Evolutionary conservation across 2,888 invertebrate species (phyloP).

Genomic region (Lasius platythorax): DNA sequence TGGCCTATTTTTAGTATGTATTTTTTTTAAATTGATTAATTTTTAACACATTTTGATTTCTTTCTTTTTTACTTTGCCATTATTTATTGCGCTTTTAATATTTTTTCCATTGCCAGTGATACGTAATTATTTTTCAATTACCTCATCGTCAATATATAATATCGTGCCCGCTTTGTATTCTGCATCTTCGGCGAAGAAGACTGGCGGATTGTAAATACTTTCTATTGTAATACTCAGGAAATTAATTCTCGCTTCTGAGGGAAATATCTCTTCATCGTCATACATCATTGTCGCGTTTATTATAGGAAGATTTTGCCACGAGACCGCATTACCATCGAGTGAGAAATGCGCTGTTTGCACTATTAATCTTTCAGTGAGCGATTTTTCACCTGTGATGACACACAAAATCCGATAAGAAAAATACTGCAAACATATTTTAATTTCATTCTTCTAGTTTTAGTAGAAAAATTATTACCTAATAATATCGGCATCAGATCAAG

Average conservation of each 20-base stretch:
- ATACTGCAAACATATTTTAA: background rate
- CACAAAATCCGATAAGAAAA: background rate
- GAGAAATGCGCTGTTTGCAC: slow-evolving; percentile 70
- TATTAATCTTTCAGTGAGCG: slow-evolving; percentile 71
- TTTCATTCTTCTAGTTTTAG: background rate
- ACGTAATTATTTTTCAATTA: slow-evolving; percentile 46
- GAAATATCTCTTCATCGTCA: slow-evolving; percentile 56
- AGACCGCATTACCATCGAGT: slow-evolving; percentile 58
- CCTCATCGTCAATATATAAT: slow-evolving; percentile 68
- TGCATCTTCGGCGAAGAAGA: slow-evolving; percentile 65
- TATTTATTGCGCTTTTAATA: background rate
- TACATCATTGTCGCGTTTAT: slow-evolving; percentile 68
- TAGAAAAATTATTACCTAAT: slow-evolving; percentile 69
- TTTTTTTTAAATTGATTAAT: background rate
- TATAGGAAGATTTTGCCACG: slow-evolving; percentile 78
- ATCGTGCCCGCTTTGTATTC: slow-evolving; percentile 77
- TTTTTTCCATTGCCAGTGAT: background rate
- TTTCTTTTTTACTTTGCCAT: background rate
- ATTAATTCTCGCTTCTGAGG: slow-evolving; percentile 65
- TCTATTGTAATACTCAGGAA: slow-evolving; percentile 78
- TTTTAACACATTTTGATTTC: background rate
- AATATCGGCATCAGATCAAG: slow-evolving; percentile 78
- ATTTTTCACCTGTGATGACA: slow-evolving; percentile 72
- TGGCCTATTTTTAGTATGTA: background rate
- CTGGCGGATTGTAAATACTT: slow-evolving; percentile 78